These are phyloP conservation scores for Bungarus multicinctus DNA, from an alignment of 2,113 vertebrate genomes.

Conservation along the genomic window DNA sequence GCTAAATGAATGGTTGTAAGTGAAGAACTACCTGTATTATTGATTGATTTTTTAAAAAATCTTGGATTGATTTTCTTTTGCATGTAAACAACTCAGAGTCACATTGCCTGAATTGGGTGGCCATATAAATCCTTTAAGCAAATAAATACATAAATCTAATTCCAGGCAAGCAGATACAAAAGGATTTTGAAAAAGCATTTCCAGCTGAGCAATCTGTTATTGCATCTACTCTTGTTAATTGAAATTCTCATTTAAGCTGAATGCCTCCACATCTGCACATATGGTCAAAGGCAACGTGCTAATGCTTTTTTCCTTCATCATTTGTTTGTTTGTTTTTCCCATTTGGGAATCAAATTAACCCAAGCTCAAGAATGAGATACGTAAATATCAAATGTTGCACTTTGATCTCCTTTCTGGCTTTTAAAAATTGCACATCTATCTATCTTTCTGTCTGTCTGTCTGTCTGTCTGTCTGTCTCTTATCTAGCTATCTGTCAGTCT, in stretches of 20 bases:
- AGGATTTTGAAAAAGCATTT: constrained; percentile 11
- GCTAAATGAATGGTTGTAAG: background rate
- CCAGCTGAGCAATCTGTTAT: constrained; percentile 28
- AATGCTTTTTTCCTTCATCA: constrained; percentile 25
- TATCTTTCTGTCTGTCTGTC: background rate
- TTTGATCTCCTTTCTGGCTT: background rate
- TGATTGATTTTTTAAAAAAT: background rate
- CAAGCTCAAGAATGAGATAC: background rate
- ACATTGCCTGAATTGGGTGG: background rate
- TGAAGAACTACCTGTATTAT: background rate
- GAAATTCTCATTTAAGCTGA: constrained; percentile 24
- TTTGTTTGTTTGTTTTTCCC: constrained; percentile 22
- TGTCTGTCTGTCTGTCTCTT: background rate
- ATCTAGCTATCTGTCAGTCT: background rate
- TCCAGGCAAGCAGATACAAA: background rate
- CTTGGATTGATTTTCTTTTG: background rate
- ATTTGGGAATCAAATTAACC: constrained; percentile 46
- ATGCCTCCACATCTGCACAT: constrained; percentile 47
- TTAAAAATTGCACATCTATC: background rate
- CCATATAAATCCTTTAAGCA: background rate
- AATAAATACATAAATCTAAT: background rate
- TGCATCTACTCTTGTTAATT: constrained; percentile 46
- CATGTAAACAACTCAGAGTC: background rate
- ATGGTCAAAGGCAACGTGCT: constrained; percentile 40
- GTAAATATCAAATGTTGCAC: background rate